Conservation (phyloP, 2,888 invertebrate genomes). For the Rhogogaster chlorosoma region DNA sequence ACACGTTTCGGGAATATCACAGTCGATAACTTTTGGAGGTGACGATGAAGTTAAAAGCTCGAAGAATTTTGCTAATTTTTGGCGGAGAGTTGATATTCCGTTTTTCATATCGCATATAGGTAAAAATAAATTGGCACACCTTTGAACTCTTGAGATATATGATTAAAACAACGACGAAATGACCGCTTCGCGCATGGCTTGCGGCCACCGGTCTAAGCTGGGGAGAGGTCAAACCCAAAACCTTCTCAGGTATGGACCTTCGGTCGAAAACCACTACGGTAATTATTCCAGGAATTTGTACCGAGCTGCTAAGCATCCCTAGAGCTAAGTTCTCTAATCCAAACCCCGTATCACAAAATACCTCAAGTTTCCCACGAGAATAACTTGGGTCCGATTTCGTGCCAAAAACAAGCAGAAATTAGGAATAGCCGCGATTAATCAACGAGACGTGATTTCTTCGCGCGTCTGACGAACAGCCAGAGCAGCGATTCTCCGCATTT, state of each 20-base stretch:
- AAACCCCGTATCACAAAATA: slow-evolving; percentile 24
- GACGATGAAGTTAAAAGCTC: background rate
- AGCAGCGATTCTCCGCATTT: background rate
- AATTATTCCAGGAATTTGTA: slow-evolving; percentile 39
- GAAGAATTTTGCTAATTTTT: background rate
- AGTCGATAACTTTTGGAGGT: background rate
- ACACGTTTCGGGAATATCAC: background rate
- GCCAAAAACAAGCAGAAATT: background rate
- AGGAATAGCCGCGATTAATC: background rate
- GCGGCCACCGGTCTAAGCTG: background rate
- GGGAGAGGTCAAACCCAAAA: slow-evolving; percentile 5
- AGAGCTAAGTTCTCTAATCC: slow-evolving; percentile 8
- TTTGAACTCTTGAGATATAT: background rate
- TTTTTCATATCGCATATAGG: too few relatives aligned
- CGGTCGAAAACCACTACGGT: slow-evolving; percentile 16
- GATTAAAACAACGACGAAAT: background rate
- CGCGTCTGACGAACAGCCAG: background rate
- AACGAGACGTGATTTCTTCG: background rate
- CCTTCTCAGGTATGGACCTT: background rate
- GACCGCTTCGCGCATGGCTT: background rate
- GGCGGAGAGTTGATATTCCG: background rate
- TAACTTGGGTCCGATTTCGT: slow-evolving; percentile 2
- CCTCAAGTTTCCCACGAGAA: slow-evolving; percentile 31
- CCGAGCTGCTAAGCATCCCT: slow-evolving; percentile 14
- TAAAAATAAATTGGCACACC: background rate